Conservation (phyloP, 2,113 vertebrate species). For the Peucedramus taeniatus region DNA sequence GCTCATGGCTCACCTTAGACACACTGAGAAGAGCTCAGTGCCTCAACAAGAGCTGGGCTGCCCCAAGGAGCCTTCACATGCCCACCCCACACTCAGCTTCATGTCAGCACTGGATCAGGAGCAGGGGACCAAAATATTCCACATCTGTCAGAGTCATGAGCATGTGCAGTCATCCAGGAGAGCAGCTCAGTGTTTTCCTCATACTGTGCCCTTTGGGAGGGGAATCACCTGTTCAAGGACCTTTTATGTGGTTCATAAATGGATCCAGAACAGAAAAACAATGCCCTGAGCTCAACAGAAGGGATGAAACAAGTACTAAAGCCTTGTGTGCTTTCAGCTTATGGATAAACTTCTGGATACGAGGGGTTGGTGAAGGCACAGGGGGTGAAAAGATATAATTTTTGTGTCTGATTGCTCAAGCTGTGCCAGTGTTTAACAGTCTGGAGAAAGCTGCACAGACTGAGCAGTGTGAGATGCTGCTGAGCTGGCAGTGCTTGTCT, state of each 20-base stretch:
- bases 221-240: not conserved
- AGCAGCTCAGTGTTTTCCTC: not conserved
- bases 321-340: not conserved
- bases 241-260: not conserved
- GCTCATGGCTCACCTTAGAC: not conserved
- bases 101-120: not conserved
- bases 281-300: not conserved
- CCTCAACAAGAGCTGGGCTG: not conserved
- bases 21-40: not conserved
- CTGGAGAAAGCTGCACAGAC: not conserved
- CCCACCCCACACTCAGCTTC: not conserved
- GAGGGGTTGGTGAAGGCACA: not conserved
- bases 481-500: not conserved
- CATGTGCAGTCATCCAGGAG: not conserved
- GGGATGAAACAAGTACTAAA: not conserved
- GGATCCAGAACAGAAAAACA: not conserved
- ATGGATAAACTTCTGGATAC: not conserved
- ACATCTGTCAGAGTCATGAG: fast-evolving
- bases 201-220: not conserved
- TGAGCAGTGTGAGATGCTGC: not conserved
- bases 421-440: not conserved
- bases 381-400: fast-evolving
- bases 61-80: not conserved
- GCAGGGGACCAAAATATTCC: not conserved
- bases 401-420: not conserved